phyloP scores from a whole-genome alignment of 2,797 vertebrate species.

The Sciurus carolinensis region DNA sequence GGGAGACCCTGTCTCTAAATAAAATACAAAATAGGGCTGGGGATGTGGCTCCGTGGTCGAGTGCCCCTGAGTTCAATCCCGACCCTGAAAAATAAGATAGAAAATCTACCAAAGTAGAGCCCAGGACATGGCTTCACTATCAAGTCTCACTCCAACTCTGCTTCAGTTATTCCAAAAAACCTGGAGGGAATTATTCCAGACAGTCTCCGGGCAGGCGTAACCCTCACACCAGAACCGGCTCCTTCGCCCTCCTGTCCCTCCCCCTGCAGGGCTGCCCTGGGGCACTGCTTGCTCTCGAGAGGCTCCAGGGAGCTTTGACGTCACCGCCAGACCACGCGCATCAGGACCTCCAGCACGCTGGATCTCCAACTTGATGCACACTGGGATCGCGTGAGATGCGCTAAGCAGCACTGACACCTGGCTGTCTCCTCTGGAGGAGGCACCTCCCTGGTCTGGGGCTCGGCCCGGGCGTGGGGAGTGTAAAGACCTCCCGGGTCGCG shows the following conservation, averaged over 20 bases:
- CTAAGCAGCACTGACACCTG: not conserved
- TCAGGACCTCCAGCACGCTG: too few species aligned
- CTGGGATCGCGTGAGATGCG: not conserved
- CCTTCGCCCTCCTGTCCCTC: too few species aligned
- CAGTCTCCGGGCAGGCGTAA: not conserved
- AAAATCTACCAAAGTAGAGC: not conserved
- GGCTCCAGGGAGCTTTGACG: too few species aligned
- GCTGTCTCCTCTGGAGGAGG: not conserved
- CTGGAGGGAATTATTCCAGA: not conserved
- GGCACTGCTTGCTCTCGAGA: too few species aligned
- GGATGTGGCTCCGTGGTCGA: too few species aligned
- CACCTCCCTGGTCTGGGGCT: not conserved
- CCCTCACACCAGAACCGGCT: not conserved
- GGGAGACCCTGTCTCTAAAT: too few species aligned
- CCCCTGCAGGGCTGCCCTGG: too few species aligned
- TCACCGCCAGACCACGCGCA: too few species aligned
- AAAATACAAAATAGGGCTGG: too few species aligned
- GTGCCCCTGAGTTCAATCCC: too few species aligned
- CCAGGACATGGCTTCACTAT: not conserved
- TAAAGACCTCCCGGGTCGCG: not conserved
- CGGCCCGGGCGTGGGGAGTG: not conserved
- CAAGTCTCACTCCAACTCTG: not conserved
- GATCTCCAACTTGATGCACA: too few species aligned
- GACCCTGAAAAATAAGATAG: not conserved
- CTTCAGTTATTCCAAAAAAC: not conserved